Base-by-base conservation (phyloP, 2,113 vertebrate genomes). In the Lophura nycthemera region DNA sequence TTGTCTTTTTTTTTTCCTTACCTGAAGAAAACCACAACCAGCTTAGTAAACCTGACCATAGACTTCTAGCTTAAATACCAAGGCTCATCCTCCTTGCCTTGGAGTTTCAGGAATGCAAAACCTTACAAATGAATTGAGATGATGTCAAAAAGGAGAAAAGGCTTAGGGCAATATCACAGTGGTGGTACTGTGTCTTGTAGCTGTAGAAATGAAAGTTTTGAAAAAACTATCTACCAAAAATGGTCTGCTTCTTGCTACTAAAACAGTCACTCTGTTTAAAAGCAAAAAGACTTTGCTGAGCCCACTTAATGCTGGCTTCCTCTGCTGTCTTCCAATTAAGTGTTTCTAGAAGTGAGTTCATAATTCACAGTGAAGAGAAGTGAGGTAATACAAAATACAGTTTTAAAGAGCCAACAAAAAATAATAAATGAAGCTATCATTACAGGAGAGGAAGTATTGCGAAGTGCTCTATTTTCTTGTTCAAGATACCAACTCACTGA, bases 381-480 rank as follows among this genome's bases (percentile, higher is more conserved):
- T 40, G 0, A 40, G 16, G 40, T 47, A 52, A 85, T 52, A 43
- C 14, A 66, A 69, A 61, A 18, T 5, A 40, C 0, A 1, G 12
- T 47, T 54, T 84, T 67, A 43, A 57, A 87, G 94, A 89, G 3
- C 0, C 15, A 56, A 42, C 32, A 70, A 18, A 4, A 52, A 54
- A 5, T 50, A 57, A 43, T 29, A 66, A 76, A 72, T 30, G 6
- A 83, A 47, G 69, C 66, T 1, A 38, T 74, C 5, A 24, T 65
- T 79, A 18, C 59, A 43, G 38, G 50, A 79, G 34, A 88, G 50
- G 59, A 81, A 61, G 45, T 27, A 38, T 25, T 14, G 16, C 50
- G 12, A 79, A 65, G n/a, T 48, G n/a, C 20, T 70, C 32, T 2
- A 4, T 69, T 79, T 78, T 81, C 59, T 76, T 12, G 66, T 61